Base-by-base conservation (phyloP, 2,797 vertebrate species). In the Coccyzus lansbergi region DNA sequence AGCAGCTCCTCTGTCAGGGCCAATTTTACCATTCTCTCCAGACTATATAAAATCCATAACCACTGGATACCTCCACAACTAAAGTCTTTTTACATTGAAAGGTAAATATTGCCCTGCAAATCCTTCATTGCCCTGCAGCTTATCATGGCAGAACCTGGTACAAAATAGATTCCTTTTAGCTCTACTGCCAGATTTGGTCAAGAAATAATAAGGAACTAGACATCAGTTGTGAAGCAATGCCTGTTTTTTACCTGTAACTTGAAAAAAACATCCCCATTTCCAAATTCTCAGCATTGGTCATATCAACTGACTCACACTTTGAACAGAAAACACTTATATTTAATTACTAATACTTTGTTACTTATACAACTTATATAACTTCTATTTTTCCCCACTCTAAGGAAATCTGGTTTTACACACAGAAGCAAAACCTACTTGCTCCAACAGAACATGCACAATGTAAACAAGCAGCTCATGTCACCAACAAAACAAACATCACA, bases 401-500 rank as follows among this genome's bases (percentile, higher is more conserved):
- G 75, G 21, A 90, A 83, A 89, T 28, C 33, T 25, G 7, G 29
- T 74, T n/a, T 33, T 59, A 72, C 69, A 72, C 1, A 4, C 70
- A 55, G 22, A 72, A 74, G 59, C 67, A 86, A 81, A 64, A 56
- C 36, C n/a, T 19, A 85, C 26, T 34, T 55, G 52, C 15, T 70
- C 46, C 58, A 78, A 55, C 26, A 63, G 40, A 33, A 86, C 1
- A 1, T 8, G 38, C 40, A 72, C 13, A 78, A 52, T 70, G 58
- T 29, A 95, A 89, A 71, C 10, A 77, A 74, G 25, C 15, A 87
- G 44, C 59, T 91, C 84, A 86, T 49, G 48, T 79, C 80, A 88
- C 34, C 8, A 4, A 52, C 76, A 97, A 95, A 63, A 81, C 55
- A 95, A 96, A 91, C 51, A 76, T 29, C 53, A 83, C 11, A 94